phyloP scores from a whole-genome alignment of 2,888 invertebrate species.

The Callyntrura guangdongensis region DNA sequence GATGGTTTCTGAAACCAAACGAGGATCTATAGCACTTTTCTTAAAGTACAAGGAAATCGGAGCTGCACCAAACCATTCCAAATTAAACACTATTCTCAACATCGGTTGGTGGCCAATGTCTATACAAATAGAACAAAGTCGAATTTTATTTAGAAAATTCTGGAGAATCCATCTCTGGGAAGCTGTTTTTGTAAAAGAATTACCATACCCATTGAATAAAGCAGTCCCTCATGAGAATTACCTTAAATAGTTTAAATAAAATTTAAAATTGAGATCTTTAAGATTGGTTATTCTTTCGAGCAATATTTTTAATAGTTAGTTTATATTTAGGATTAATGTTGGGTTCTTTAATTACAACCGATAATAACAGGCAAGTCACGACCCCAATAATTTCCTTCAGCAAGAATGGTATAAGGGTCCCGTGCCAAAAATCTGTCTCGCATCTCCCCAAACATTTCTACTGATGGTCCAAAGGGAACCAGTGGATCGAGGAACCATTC shows the following conservation, averaged over 20 bases:
- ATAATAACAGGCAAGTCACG: conserved; percentile 79
- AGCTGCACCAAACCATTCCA: conserved; percentile 81
- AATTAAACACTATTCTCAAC: conserved; percentile 79
- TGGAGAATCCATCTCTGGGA: background rate
- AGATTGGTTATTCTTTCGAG: too few relatives aligned
- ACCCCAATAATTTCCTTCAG: conserved; percentile 78
- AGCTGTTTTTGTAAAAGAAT: background rate
- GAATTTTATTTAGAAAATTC: too few relatives aligned
- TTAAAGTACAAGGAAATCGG: conserved; percentile 81
- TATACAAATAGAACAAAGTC: conserved; percentile 21
- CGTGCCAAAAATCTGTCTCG: conserved; percentile 78
- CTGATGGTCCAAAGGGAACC: conserved; percentile 81
- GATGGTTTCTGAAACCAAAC: conserved; percentile 63
- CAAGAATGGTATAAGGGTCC: conserved; percentile 77
- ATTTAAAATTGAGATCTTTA: too few relatives aligned
- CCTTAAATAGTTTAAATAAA: too few relatives aligned
- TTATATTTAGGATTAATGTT: too few relatives aligned
- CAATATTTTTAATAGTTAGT: too few relatives aligned
- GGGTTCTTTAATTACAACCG: too few relatives aligned
- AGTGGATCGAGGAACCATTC: conserved; percentile 82
- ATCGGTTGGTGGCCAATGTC: conserved; percentile 79
- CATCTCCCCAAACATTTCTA: conserved; percentile 70
- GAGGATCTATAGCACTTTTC: conserved; percentile 62
- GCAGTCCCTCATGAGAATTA: conserved; percentile 82
- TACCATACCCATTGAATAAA: conserved; percentile 80